Evolutionary conservation across 2,888 invertebrate species (phyloP).

Genomic region (Xestobium rufovillosum): DNA sequence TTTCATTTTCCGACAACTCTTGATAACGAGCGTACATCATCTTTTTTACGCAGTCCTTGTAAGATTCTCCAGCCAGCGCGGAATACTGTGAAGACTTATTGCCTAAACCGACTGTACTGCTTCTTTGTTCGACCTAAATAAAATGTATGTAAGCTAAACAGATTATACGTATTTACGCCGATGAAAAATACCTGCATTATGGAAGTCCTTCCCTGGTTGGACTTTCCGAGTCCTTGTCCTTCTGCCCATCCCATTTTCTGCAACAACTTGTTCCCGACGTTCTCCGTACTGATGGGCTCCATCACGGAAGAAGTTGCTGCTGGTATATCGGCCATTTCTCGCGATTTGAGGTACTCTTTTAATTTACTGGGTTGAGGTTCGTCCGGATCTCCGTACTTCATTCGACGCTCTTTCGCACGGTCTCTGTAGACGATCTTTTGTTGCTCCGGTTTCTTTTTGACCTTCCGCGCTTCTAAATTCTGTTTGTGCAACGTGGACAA

Average conservation of each 20-base stretch:
- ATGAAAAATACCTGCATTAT: constrained; percentile 95
- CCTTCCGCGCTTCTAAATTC: constrained; percentile 54
- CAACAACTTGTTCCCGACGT: constrained; percentile 88
- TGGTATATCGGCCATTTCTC: constrained; percentile 44
- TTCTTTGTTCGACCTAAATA: constrained; percentile 49
- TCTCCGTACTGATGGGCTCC: constrained; percentile 72
- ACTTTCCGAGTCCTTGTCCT: constrained; percentile 90
- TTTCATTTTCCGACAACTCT: constrained; percentile 62
- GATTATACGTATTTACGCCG: too few species aligned
- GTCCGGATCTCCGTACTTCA: constrained; percentile 87
- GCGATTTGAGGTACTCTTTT: constrained; percentile 62
- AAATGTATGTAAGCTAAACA: too few species aligned
- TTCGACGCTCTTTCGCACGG: constrained; percentile 88
- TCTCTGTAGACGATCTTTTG: constrained; percentile 68
- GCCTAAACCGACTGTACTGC: constrained; percentile 74
- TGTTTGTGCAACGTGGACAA: constrained; percentile 92
- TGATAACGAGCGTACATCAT: constrained; percentile 83
- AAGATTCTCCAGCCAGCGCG: constrained; percentile 75
- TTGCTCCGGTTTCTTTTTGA: constrained; percentile 31
- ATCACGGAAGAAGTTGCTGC: constrained; percentile 51
- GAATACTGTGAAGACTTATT: constrained; percentile 71
- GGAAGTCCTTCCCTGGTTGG: constrained; percentile 86
- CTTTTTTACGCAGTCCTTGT: constrained; percentile 84
- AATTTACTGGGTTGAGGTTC: constrained; percentile 65
- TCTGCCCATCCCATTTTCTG: constrained; percentile 99